Evolutionary conservation across 2,797 vertebrate genomes (phyloP), one percentile per base, ranked within the genome.

Genomic region (Pteropus rufus): DNA sequence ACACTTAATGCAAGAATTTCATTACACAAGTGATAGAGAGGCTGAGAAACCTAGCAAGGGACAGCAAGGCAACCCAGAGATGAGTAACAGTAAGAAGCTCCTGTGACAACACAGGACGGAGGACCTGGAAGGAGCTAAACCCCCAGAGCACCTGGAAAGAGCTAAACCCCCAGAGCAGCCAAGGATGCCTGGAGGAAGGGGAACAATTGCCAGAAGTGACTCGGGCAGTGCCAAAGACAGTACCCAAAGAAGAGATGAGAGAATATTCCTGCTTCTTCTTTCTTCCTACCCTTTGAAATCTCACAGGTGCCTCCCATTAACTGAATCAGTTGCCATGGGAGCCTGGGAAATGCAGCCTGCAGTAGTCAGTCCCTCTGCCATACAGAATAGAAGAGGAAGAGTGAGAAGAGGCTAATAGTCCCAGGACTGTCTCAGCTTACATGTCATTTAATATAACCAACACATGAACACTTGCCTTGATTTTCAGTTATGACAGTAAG

Each of bases 1-100:
- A 49, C 11, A 92, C 67, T 65, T 89, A 75, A 92, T 54, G n/a
- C 7, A 85, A 79, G 29, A 88, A 86, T 69, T 41, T 41, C 7
- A 5, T 80, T 73, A 72, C 39, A 70, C 12, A 19, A 14, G 10
- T 52, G 18, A 83, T n/a, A 14, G 49, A 84, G 29, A 95, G n/a
- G 19, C 36, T 91, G 39, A 89, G 70, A 89, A 79, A 34, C 10
- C 31, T 65, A 64, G 54, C 26, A 44, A 69, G 16, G 29, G 10
- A 34, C 7, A 91, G 9, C 19, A 31, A 56, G 52, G 39, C 15
- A 73, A 4, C 31, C 26, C 2, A n/a, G 49, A 52, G 29, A 54
- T 39, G 11, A 91, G 41, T 21, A 54, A 52, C 0, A n/a, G 21
- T 15, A 93, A 82, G 58, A 44, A 39, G 10, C 2, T 4, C 14